Evolutionary conservation across 1,140 invertebrate genomes (phyloP).

Genomic region (Triops longicaudatus): DNA sequence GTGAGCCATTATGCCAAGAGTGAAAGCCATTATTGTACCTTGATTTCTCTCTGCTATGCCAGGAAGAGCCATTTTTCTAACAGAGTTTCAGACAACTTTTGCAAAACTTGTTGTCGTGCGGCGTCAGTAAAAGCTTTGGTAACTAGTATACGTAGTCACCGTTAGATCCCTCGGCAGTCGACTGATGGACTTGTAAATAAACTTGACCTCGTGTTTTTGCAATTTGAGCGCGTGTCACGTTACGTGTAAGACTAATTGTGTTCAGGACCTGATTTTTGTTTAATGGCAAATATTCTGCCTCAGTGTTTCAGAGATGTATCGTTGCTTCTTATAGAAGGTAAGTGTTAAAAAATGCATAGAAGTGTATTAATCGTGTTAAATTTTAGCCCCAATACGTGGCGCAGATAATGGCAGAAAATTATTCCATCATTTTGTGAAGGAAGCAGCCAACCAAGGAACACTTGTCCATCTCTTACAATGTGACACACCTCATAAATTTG

Average conservation of each 20-base stretch:
- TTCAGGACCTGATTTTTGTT: background rate
- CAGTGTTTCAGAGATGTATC: background rate
- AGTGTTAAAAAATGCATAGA: background rate
- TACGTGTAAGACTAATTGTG: background rate
- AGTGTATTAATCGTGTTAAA: background rate
- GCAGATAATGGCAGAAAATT: background rate
- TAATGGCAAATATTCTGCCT: background rate
- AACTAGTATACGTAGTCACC: background rate
- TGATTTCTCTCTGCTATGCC: constrained; percentile 17
- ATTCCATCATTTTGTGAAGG: background rate
- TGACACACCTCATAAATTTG: background rate
- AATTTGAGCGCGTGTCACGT: constrained; percentile 14
- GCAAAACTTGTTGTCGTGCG: background rate
- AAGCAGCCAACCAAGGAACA: background rate
- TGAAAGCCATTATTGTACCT: background rate
- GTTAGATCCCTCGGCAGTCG: too few species aligned
- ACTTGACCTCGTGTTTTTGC: too few species aligned
- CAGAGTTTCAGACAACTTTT: background rate
- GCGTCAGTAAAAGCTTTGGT: background rate
- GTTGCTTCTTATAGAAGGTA: background rate
- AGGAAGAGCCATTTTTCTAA: constrained; percentile 9
- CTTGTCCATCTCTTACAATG: background rate
- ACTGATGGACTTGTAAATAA: too few species aligned
- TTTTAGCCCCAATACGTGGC: background rate
- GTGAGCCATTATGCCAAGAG: background rate